Evolutionary conservation across 2,888 invertebrate genomes (phyloP), one percentile per base, ranked within the genome.

Genomic region (Amblyteles armatorius): DNA sequence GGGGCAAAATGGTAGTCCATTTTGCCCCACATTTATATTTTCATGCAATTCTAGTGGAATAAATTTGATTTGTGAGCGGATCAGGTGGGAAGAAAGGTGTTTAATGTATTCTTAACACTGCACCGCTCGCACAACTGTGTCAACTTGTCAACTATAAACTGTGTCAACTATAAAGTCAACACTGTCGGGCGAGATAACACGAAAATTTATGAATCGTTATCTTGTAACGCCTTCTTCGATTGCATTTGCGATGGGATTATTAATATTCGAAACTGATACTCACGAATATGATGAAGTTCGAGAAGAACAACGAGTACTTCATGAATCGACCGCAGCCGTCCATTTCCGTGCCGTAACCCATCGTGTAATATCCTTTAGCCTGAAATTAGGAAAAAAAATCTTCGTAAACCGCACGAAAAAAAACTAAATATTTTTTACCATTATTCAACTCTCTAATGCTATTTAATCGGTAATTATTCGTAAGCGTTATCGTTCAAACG

Each of bases 241-340:
- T 44, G 44, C 13, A 44, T 13, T 44, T 44, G 13, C 13, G 13
- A 13, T 13, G 0, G 11, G 44, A 73, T 48, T 13, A 26, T 29
- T 29, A 36, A 78, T 5, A 40, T 44, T 65, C 29, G 48, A 26
- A 50, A 29, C 36, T 50, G 68, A 79, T 93, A 96, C 98, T 97
- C 95, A 98, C 98, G 93, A 98, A 97, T 91, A 98, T 98, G 29
- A 98, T 93, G 83, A 98, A 95, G 94, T 98, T 98, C 85, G 97
- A 95, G 86, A 97, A 95, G 93, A 98, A 98, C 91, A 98, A 95
- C 88, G 97, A 96, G 94, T 97, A 97, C 94, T 98, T 98, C 95
- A 98, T 97, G 92, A 96, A 97, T 91, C 97, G 96, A 87, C 98
- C 98, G 93, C 98, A 98, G 93, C 97, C 97, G 94, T 98, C 97